Percentiles rank a stretch among this genome's conserved stretches.
Evolutionary conservation across 2,888 invertebrate genomes (phyloP).

Genomic region (Iphiclides podalirius): DNA sequence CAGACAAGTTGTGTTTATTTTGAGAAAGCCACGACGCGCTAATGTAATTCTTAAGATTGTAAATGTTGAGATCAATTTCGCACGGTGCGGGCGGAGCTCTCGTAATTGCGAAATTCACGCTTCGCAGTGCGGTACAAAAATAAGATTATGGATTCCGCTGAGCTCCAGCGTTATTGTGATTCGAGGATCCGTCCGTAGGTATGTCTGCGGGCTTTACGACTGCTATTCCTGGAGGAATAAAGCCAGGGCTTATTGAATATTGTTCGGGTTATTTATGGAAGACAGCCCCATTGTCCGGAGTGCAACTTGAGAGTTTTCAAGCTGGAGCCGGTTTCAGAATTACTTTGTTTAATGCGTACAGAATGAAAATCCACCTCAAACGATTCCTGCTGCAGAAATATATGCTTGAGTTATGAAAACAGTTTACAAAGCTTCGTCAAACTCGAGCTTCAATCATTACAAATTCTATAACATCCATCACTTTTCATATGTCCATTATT

Average conservation of each 20-base stretch:
- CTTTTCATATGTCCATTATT: no score
- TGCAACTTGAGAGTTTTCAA: conserved; percentile 29
- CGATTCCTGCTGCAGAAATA: no score
- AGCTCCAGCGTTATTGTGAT: conserved; percentile 78
- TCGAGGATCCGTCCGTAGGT: conserved; percentile 79
- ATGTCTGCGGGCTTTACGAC: conserved; percentile 76
- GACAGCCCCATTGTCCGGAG: conserved; percentile 68
- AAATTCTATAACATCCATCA: no score
- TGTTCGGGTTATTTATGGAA: conserved; percentile 74
- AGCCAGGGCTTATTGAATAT: conserved; percentile 73
- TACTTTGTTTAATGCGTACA: conserved; percentile 11
- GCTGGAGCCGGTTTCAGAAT: conserved; percentile 23
- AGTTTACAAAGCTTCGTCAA: no score
- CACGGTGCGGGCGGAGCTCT: conserved; percentile 41
- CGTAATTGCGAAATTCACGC: conserved; percentile 80
- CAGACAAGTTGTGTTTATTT: conserved; percentile 77
- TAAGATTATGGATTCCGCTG: conserved; percentile 80
- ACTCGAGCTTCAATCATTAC: no score
- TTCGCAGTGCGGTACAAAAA: conserved; percentile 79
- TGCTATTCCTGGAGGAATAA: conserved; percentile 78
- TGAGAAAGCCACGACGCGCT: conserved; percentile 52
- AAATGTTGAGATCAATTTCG: conserved; percentile 52
- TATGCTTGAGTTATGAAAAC: no score
- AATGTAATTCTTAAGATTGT: conserved; percentile 50
- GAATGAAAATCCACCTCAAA: conserved; percentile 5